These are phyloP conservation scores for Cliona cf. orientalis DNA, from an alignment of 37 sponge, comb jelly and placozoan genomes.

Conservation along the genomic window DNA sequence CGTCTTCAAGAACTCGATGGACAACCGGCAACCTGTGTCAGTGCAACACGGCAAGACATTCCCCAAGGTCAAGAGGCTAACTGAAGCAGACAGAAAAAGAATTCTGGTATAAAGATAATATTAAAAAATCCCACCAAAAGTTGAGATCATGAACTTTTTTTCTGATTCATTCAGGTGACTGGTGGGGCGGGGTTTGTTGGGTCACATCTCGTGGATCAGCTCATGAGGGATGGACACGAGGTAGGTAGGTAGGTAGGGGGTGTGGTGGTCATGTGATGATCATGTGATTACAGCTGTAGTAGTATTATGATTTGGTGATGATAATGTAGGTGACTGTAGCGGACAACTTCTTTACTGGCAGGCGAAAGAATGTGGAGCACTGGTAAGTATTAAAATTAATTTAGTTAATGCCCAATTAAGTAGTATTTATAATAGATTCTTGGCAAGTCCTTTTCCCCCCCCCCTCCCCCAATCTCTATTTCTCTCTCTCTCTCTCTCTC, in stretches of 20 bases:
- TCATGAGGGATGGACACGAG: slow-evolving; percentile 86
- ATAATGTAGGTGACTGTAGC: slow-evolving; percentile 72
- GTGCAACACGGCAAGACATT: slow-evolving; percentile 26
- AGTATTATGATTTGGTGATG: not conserved
- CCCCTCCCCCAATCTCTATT: not conserved
- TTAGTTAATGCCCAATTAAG: not conserved
- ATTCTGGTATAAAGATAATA: slow-evolving; percentile 60
- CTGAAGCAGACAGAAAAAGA: slow-evolving; percentile 70
- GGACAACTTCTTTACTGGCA: slow-evolving; percentile 96
- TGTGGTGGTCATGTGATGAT: not conserved
- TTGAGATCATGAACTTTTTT: not conserved
- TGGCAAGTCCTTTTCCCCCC: not conserved
- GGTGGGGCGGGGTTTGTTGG: slow-evolving; percentile 97
- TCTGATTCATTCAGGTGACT: slow-evolving; percentile 64
- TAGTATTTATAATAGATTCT: no score
- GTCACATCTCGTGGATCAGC: slow-evolving; percentile 87
- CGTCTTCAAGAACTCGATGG: not conserved
- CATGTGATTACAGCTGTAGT: not conserved
- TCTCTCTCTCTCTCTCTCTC: not conserved
- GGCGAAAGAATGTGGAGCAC: slow-evolving; percentile 84
- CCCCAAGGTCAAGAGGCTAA: slow-evolving; percentile 58
- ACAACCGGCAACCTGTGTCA: not conserved
- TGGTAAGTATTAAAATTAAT: slow-evolving; percentile 58
- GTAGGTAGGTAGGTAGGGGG: slow-evolving; percentile 43
- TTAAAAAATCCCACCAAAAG: not conserved